Base-by-base conservation (phyloP, 2,888 invertebrate genomes). In the Zhuqinia jingwanae region DNA sequence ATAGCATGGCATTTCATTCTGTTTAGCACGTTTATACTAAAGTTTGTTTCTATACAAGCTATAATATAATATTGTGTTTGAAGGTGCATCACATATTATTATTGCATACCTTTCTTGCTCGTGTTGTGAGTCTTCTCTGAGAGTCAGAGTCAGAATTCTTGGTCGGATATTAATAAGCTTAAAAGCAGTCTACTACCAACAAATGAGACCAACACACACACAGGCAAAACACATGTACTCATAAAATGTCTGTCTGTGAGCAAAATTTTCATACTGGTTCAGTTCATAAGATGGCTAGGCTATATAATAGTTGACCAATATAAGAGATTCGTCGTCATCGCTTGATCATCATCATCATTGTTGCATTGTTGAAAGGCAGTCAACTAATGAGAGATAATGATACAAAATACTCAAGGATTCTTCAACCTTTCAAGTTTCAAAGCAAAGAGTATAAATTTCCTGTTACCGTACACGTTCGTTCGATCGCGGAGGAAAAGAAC, bases 221-320 rank as follows among this genome's bases (percentile, higher is more conserved):
- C n/a, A n/a, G n/a, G n/a, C n/a, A n/a, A n/a, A n/a, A 65, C 65
- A 65, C 65, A 65, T 65, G 65, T 65, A 65, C 65, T 65, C 65
- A 42, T 65, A 65, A 65, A 65, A 42, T 65, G 42, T 36, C 60
- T 65, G 63, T 65, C 65, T 65, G 42, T 13, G 36, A 17, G 2
- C 17, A 36, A 47, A 11, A 11, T 47, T 47, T 47, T 47, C n/a
- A 11, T 47, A n/a, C 47, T 47, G 47, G 15, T 47, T 11, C 47
- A 15, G 47, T n/a, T 47, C 3, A 11, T 47, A 11, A 15, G 47
- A 15, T 47, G 2, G n/a, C n/a, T n/a, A n/a, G n/a, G 47, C n/a
- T n/a, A n/a, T n/a, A n/a, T n/a, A n/a, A n/a, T n/a, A n/a, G n/a
- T n/a, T n/a, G n/a, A n/a, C n/a, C n/a, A n/a, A n/a, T n/a, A n/a